These are phyloP conservation scores for Perca fluviatilis DNA, from an alignment of 2,113 vertebrate species.

Conservation along the genomic window DNA sequence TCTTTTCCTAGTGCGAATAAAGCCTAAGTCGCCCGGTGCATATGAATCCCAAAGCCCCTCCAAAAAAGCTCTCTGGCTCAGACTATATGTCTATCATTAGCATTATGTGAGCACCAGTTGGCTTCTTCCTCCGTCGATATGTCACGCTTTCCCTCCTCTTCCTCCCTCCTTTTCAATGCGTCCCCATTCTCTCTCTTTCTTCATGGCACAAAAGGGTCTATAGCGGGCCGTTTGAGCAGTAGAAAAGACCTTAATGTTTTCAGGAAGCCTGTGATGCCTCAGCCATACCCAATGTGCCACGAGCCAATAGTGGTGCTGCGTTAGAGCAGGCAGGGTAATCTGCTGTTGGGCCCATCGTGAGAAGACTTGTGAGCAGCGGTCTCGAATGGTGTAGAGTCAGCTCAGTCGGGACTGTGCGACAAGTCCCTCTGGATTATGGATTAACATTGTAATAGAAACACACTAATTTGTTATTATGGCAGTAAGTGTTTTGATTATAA, in stretches of 20 bases:
- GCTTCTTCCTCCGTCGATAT: slow-evolving; percentile 36
- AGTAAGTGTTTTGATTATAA: neutral
- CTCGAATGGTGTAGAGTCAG: slow-evolving; percentile 33
- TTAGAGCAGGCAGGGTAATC: slow-evolving; percentile 65
- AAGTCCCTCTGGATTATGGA: slow-evolving; percentile 45
- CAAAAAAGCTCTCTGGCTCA: slow-evolving; percentile 30
- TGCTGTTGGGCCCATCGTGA: slow-evolving; percentile 67
- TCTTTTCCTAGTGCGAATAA: slow-evolving; percentile 48
- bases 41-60: slow-evolving; percentile 47
- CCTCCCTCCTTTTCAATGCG: slow-evolving; percentile 36
- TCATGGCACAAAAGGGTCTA: slow-evolving; percentile 49
- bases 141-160: slow-evolving; percentile 44
- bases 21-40: slow-evolving; percentile 6
- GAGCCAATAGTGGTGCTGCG: slow-evolving; percentile 56
- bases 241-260: slow-evolving; percentile 72
- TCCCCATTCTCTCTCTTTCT: slow-evolving; percentile 59
- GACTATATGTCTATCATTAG: slow-evolving; percentile 40
- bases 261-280: slow-evolving; percentile 68
- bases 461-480: neutral
- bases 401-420: slow-evolving; percentile 26
- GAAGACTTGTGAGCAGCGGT: slow-evolving; percentile 63
- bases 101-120: slow-evolving; percentile 51
- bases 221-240: slow-evolving; percentile 38
- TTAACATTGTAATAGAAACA: slow-evolving; percentile 59
- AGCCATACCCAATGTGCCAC: slow-evolving; percentile 61